These are phyloP conservation scores for Orius insidiosus DNA, from an alignment of 1,140 invertebrate genomes.

Conservation along the genomic window DNA sequence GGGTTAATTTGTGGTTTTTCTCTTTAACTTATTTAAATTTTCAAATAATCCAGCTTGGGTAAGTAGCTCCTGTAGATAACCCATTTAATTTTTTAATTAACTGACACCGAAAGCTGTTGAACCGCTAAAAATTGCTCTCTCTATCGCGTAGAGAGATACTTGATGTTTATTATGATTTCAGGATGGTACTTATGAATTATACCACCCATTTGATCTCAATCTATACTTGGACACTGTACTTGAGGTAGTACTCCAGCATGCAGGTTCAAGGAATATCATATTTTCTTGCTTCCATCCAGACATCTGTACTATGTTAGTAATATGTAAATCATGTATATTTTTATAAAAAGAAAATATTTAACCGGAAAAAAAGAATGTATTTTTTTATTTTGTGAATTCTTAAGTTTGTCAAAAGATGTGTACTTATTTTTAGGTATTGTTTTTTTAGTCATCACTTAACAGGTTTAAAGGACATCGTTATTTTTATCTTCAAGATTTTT, in stretches of 20 bases:
- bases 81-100: too few species aligned
- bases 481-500: too few species aligned
- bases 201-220: slow-evolving; percentile 81
- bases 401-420: too few species aligned
- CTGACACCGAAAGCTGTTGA: too few species aligned
- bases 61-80: too few species aligned
- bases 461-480: too few species aligned
- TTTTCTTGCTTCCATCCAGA: slow-evolving; percentile 93
- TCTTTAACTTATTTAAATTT: background rate
- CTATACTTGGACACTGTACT: slow-evolving; percentile 76
- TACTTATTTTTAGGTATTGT: too few species aligned
- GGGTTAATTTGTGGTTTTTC: background rate
- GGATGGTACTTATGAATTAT: slow-evolving; percentile 72
- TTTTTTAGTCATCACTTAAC: too few species aligned
- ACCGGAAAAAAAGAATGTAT: too few species aligned
- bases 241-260: slow-evolving; percentile 55
- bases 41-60: background rate
- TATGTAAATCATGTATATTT: background rate
- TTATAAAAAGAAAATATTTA: too few species aligned
- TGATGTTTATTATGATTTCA: slow-evolving; percentile 21
- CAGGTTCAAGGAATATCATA: slow-evolving; percentile 59
- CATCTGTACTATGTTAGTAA: slow-evolving; percentile 65
- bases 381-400: too few species aligned
- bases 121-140: background rate
- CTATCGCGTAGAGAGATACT: background rate